Conservation (phyloP, 2,797 vertebrate genomes). For the Pogonophryne albipinna region DNA sequence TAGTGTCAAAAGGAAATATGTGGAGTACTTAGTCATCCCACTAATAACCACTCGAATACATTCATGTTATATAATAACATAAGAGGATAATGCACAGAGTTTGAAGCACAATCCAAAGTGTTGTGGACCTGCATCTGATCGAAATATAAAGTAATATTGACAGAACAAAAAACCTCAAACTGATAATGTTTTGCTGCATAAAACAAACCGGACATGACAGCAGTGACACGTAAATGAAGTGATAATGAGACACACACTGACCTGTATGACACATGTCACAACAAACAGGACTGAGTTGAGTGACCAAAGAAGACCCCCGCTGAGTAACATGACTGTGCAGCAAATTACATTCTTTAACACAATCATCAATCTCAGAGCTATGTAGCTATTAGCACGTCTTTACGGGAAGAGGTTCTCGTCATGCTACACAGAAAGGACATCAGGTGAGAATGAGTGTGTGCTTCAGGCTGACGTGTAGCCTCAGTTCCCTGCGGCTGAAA, state of each 20-base stretch:
- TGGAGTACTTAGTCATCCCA: not conserved
- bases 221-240: not conserved
- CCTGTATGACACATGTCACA: not conserved
- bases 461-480: not conserved
- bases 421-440: not conserved
- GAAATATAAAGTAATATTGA: not conserved
- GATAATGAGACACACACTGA: not conserved
- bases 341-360: not conserved
- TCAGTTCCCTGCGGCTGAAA: slow-evolving; percentile 3
- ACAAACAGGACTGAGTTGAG: not conserved
- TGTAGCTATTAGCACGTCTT: not conserved
- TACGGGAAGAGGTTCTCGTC: not conserved
- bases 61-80: not conserved
- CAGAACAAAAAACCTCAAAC: not conserved
- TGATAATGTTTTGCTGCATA: not conserved
- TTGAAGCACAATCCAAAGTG: not conserved
- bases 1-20: slow-evolving; percentile 2
- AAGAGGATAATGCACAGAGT: not conserved
- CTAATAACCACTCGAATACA: not conserved
- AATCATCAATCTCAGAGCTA: not conserved
- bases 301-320: not conserved
- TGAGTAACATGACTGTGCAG: not conserved
- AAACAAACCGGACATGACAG: not conserved
- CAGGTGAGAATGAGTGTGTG: slow-evolving; percentile 19
- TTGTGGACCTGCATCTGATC: not conserved